These are phyloP conservation scores for Anguilla obscura DNA, from an alignment of 2,797 vertebrate genomes.

Conservation along the genomic window DNA sequence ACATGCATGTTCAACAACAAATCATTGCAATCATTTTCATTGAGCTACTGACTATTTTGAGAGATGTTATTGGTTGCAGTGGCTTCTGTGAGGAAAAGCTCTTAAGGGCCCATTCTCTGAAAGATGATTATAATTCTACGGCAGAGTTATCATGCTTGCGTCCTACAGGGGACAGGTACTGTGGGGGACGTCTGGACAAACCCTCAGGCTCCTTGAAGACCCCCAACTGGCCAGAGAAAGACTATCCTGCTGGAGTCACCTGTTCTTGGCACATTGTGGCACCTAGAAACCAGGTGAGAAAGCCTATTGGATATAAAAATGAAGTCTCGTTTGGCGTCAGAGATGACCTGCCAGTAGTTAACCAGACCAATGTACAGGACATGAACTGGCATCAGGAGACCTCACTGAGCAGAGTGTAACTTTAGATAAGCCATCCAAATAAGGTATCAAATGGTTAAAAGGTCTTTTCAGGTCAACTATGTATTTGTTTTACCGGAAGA, in stretches of 20 bases:
- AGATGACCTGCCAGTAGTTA: not conserved
- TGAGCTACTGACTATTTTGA: not conserved
- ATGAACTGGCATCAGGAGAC: not conserved
- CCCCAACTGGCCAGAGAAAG: slow-evolving; percentile 83
- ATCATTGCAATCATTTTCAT: not conserved
- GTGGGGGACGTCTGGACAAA: slow-evolving; percentile 80
- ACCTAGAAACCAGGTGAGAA: slow-evolving; percentile 77
- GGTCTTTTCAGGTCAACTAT: not conserved
- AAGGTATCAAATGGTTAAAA: not conserved
- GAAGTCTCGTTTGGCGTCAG: not conserved
- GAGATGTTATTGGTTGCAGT: not conserved
- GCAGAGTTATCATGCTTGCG: not conserved
- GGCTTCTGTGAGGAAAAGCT: not conserved
- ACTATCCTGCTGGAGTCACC: slow-evolving; percentile 81
- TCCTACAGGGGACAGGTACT: slow-evolving; percentile 77
- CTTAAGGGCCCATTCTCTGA: not conserved
- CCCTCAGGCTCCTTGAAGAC: slow-evolving; percentile 78
- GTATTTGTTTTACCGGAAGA: not conserved
- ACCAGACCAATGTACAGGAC: not conserved
- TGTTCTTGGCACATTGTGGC: slow-evolving; percentile 84
- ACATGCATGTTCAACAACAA: not conserved
- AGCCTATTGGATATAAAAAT: not conserved
- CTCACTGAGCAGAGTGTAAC: not conserved
- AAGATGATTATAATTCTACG: not conserved
- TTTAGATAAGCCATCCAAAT: not conserved